Evolutionary conservation across 1,140 invertebrate species (phyloP).

Genomic region (Drosophila littoralis): DNA sequence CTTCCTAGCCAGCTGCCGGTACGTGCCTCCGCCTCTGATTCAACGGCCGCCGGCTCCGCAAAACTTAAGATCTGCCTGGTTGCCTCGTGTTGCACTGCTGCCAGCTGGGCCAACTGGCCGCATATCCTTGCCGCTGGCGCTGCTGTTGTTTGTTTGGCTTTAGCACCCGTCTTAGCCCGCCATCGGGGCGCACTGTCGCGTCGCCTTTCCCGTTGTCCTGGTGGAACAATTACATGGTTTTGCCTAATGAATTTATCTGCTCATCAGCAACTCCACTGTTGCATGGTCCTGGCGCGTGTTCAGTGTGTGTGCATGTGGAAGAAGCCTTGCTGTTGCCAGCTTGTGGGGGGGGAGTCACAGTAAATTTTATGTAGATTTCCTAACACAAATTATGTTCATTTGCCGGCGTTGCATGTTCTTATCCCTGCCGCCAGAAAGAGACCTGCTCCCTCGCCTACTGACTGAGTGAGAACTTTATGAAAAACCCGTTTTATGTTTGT

Average conservation of each 20-base stretch:
- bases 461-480: constrained; percentile 62
- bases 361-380: constrained; percentile 84
- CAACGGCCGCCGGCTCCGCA: constrained; percentile 8
- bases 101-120: constrained; percentile 66
- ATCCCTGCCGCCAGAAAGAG: constrained; percentile 30
- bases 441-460: background rate
- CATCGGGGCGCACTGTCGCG: constrained; percentile 44
- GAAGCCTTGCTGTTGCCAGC: constrained; percentile 4
- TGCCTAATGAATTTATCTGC: constrained; percentile 84
- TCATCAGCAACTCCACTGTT: constrained; percentile 76
- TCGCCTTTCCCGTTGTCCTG: constrained; percentile 54
- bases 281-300: constrained; percentile 46
- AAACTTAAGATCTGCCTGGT: constrained; percentile 49
- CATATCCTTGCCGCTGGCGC: constrained; percentile 42
- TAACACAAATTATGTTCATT: constrained; percentile 82
- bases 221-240: constrained; percentile 84
- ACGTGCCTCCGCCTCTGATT: constrained; percentile 56
- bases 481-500: constrained; percentile 49
- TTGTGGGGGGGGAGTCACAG: constrained; percentile 44
- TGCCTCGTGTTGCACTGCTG: constrained; percentile 45
- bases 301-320: constrained; percentile 31
- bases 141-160: constrained; percentile 35
- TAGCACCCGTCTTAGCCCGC: constrained; percentile 6
- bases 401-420: constrained; percentile 65
- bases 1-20: constrained; percentile 19